Base-by-base conservation (phyloP, 2,113 vertebrate genomes). In the Phyllostomus hastatus region DNA sequence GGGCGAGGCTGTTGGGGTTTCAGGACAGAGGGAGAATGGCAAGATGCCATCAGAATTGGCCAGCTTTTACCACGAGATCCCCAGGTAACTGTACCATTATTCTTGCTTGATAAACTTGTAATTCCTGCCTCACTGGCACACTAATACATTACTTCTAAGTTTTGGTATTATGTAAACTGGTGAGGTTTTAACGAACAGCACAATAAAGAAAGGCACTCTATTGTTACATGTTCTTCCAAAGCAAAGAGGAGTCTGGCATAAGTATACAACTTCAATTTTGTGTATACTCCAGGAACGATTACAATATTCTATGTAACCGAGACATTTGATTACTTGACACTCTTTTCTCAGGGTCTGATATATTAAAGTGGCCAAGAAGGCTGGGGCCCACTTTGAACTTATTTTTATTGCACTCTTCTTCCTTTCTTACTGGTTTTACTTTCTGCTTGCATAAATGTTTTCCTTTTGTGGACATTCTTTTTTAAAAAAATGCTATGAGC, bases 1-100 rank as follows among this genome's bases (percentile, higher is more conserved):
- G 97, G 84, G 73, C 94, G 91, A 84, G 93, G 86, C 96, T 97
- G 82, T 35, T 94, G 89, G 97, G 93, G 85, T 57, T 97, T 97
- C 5, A 46, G 93, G 73, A 94, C 31, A 83, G 66, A 88, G 43
- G 67, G 67, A 54, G 80, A 82, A 69, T 83, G 96, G 80, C 59
- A 66, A 79, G 82, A 43, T 86, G 59, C 79, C 90, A 95, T 78
- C 46, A 80, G 85, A 80, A 85, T 52, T 41, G 81, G 75, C 73
- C 78, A 84, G 57, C 35, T 85, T 75, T 61, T 67, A 82, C 72
- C 1, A 28, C 35, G 38, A 72, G 73, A 57, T 67, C 85, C 67
- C 73, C 52, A 38, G 73, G 57, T 41, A 83, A 79, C n/a, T 57
- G 52, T 14, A 72, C 22, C 59, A 80, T 70, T 80, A 82, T 81